phyloP scores from a whole-genome alignment of 2,797 vertebrate genomes.

The Octomys mimax region DNA sequence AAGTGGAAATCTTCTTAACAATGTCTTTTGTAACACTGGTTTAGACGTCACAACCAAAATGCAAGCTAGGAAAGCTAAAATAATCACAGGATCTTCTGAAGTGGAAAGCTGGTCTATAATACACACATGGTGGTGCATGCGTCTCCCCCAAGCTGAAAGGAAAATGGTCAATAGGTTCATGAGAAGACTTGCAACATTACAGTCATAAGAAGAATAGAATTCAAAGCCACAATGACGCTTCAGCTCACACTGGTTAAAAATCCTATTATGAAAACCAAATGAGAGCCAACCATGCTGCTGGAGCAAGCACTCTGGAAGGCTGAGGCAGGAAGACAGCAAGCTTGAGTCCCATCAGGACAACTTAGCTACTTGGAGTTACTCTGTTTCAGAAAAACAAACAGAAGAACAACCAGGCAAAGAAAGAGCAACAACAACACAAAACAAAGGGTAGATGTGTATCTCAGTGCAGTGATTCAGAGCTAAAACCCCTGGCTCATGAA shows the following conservation, averaged over 20 bases:
- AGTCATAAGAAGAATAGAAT: background rate
- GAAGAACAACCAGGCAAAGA: background rate
- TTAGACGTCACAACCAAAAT: background rate
- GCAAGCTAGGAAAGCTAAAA: background rate
- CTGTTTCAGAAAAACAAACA: background rate
- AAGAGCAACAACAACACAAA: background rate
- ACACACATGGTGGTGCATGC: background rate
- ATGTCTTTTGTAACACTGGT: background rate
- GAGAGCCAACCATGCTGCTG: background rate
- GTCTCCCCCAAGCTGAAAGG: background rate
- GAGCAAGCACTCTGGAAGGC: background rate
- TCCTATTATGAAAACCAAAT: background rate
- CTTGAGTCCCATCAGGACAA: background rate
- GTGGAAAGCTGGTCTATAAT: background rate
- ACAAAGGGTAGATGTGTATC: background rate
- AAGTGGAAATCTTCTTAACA: background rate
- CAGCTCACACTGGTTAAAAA: background rate
- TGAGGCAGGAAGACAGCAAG: background rate
- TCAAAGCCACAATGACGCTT: background rate
- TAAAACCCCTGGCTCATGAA: background rate
- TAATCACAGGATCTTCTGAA: background rate
- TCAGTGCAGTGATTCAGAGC: background rate
- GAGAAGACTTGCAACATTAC: background rate
- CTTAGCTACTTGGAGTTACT: background rate
- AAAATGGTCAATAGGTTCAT: background rate